phyloP scores from a whole-genome alignment of 2,888 invertebrate species.

The Phengaris alcon region DNA sequence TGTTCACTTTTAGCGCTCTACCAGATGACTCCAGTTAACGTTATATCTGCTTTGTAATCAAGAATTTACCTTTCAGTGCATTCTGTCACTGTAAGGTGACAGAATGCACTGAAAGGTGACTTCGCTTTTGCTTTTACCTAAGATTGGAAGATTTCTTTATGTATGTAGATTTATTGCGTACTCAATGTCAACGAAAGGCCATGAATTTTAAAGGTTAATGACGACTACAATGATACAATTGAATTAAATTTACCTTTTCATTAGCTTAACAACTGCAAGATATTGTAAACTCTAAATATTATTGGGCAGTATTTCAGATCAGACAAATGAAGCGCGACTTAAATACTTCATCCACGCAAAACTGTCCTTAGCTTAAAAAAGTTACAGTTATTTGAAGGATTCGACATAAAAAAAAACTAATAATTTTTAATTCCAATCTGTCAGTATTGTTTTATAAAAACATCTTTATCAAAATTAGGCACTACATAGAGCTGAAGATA shows the following conservation, averaged over 20 bases:
- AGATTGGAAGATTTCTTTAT: neutral
- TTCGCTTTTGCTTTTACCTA: no score
- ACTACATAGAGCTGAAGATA: no score
- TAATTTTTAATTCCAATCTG: no score
- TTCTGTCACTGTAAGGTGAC: no score
- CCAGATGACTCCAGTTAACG: neutral
- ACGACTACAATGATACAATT: neutral
- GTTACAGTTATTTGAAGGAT: neutral
- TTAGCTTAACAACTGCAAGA: neutral
- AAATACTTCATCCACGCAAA: slow-evolving; percentile 4
- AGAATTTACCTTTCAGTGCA: no score
- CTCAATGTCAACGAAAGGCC: neutral
- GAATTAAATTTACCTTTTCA: neutral
- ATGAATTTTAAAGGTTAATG: neutral
- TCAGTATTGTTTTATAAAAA: no score
- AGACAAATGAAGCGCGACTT: neutral
- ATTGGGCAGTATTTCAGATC: neutral
- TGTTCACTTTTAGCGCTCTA: neutral
- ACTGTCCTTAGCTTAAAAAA: neutral
- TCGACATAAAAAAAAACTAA: neutral
- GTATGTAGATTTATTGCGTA: neutral
- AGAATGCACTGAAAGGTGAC: no score
- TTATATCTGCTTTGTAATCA: neutral
- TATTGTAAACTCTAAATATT: neutral
- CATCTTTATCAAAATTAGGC: no score